These are phyloP conservation scores for Brachyopa scutellaris DNA, from an alignment of 2,888 invertebrate species.

Conservation along the genomic window DNA sequence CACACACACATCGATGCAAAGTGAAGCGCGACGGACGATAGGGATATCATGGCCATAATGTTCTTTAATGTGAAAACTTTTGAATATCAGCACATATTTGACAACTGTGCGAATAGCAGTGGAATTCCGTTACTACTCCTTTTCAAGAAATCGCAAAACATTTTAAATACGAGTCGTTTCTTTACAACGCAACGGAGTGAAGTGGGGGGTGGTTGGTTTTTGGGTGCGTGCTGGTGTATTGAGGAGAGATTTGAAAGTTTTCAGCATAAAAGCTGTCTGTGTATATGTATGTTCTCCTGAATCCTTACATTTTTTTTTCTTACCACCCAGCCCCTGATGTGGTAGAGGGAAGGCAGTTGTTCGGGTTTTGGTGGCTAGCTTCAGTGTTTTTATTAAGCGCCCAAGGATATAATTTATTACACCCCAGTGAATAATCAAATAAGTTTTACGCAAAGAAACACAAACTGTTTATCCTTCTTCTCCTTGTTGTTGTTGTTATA, in stretches of 20 bases:
- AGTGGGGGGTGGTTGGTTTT: background rate
- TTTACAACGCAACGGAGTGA: slow-evolving; percentile 36
- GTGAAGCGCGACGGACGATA: slow-evolving; percentile 46
- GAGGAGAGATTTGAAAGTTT: slow-evolving; percentile 59
- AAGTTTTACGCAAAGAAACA: slow-evolving; percentile 67
- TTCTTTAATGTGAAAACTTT: slow-evolving; percentile 71
- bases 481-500: slow-evolving; percentile 20
- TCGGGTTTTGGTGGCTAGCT: slow-evolving; percentile 40
- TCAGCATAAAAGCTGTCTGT: slow-evolving; percentile 59
- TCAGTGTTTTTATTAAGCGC: slow-evolving; percentile 70
- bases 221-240: background rate
- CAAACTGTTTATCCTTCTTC: slow-evolving; percentile 69
- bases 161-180: slow-evolving; percentile 64
- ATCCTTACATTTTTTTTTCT: slow-evolving; percentile 29
- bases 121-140: slow-evolving; percentile 40
- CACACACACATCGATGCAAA: background rate
- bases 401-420: slow-evolving; percentile 73
- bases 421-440: slow-evolving; percentile 73
- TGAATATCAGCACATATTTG: slow-evolving; percentile 72
- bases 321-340: background rate
- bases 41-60: slow-evolving; percentile 68
- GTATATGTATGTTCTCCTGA: slow-evolving; percentile 29
- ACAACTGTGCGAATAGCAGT: slow-evolving; percentile 66
- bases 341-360: too few species aligned
- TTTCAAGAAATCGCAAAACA: slow-evolving; percentile 50